Base-by-base conservation (phyloP, 2,888 invertebrate species). In the Limnephilus marmoratus region DNA sequence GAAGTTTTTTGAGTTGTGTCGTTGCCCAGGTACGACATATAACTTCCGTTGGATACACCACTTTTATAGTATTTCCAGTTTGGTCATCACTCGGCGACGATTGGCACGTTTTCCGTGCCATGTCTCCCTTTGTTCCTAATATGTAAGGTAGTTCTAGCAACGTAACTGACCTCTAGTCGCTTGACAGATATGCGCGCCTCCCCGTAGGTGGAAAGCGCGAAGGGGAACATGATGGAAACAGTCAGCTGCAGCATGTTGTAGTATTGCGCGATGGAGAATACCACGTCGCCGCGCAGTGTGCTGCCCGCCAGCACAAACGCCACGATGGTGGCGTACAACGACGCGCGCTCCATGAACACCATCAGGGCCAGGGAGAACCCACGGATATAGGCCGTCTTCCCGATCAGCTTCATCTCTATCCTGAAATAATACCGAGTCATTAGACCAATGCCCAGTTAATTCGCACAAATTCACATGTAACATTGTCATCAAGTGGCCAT, bases 261-360 rank as follows among this genome's bases (percentile, higher is more conserved):
- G 94, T 98, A 97, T 94, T 98, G 98, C 5, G 98, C 97, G 94
- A 98, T 96, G 0, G 98, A 97, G 95, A 98, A 98, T 0, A 98
- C 97, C 94, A 97, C 96, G 91, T 97, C 97, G 0, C 97, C 96
- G 94, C 97, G 95, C 93, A 96, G 95, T 5, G 95, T 94, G 85
- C 97, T 97, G 0, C 97, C 98, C 93, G 97, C 94, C 11, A 98
- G 95, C 53, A 98, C 97, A 94, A 97, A 98, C 0, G 97, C 96
- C 80, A 98, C 96, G 90, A 99, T 96, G 1, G 98, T 98, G 86
- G 98, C 96, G 94, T 97, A 98, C 24, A 98, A 95, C 31, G 98
- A 98, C 93, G 98, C 97, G 92, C 99, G 97, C 94, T 98, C 98
- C 0, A 98, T 98, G 94, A 98, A 98, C 34, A 99, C 97, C 94